Evolutionary conservation across 2,797 vertebrate species (phyloP), one percentile per base, ranked within the genome.

Genomic region (Dendrocincla tyrannina): DNA sequence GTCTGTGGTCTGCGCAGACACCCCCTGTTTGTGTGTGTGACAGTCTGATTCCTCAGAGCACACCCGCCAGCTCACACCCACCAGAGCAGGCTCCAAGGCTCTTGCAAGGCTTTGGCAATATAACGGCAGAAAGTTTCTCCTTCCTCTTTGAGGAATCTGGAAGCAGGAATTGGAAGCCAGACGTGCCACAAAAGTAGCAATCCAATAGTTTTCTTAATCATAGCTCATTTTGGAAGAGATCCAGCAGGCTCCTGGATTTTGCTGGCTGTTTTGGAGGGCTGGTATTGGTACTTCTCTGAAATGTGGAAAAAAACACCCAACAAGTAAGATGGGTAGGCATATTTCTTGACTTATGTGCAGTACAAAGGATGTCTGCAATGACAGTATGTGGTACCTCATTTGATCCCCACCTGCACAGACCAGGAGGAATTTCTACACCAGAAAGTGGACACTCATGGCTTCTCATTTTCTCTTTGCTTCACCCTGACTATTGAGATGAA

Each of bases 201-300:
- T 68, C 32, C 66, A 59, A 72, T 19, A n/a, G 24, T 62, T 91
- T 59, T 91, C 44, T 76, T 93, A 60, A 78, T 87, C 35, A 47
- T 41, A 22, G 32, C 20, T 88, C 15, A 7, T 27, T 91, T 52
- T 59, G 33, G 56, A 58, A 83, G 33, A 75, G 24, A 16, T 70
- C 49, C 56, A 59, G 30, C n/a, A 68, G 13, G 33, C 50, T 89
- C 47, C 72, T 88, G 86, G 52, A 83, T 85, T 93, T 79, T 80
- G 35, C 63, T 82, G 62, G 81, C 46, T 56, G 2, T 77, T 92
- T 67, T 46, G 47, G 58, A 62, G 41, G 28, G n/a, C 30, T 72
- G 24, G 16, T 59, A 62, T 23, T 25, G 35, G 46, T 60, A 53
- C 50, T 76, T 56, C 35, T 87, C 17, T 24, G 68, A 59, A 85